These are phyloP conservation scores for Ceraclea dissimilis DNA, from an alignment of 2,888 invertebrate species.

Conservation along the genomic window DNA sequence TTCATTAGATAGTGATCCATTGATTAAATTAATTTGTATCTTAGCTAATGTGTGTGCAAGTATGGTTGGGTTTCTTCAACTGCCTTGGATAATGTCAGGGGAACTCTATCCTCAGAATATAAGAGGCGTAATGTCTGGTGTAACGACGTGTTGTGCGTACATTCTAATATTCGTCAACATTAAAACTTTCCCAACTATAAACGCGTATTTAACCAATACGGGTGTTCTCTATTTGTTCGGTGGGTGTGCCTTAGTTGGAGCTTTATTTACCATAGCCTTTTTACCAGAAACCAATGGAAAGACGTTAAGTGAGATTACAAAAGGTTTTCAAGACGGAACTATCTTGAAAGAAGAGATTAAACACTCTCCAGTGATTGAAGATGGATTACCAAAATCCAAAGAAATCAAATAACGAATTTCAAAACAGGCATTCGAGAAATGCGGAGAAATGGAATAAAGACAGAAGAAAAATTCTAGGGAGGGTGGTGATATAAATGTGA, in stretches of 20 bases:
- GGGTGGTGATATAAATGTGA: no score
- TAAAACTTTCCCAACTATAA: slow-evolving; percentile 61
- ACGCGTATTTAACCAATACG: slow-evolving; percentile 49
- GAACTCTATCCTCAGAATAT: slow-evolving; percentile 63
- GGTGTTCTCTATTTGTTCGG: slow-evolving; percentile 59
- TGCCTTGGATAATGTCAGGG: slow-evolving; percentile 70
- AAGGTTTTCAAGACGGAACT: slow-evolving; percentile 45
- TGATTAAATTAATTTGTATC: slow-evolving; percentile 51
- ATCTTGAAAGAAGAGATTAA: slow-evolving; percentile 37
- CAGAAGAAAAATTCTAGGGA: no score
- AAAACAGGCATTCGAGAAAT: no score
- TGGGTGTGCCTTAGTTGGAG: slow-evolving; percentile 51
- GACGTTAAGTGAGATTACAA: slow-evolving; percentile 60
- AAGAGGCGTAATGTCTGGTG: slow-evolving; percentile 60
- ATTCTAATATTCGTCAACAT: slow-evolving; percentile 62
- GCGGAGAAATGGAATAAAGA: no score
- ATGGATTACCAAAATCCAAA: no score
- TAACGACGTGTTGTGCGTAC: slow-evolving; percentile 63
- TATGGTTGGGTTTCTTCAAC: slow-evolving; percentile 65
- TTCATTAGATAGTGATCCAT: slow-evolving; percentile 46
- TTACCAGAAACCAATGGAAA: slow-evolving; percentile 66
- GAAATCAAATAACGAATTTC: no score
- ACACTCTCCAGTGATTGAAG: slow-evolving; percentile 26
- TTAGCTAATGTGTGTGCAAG: slow-evolving; percentile 62
- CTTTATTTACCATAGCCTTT: slow-evolving; percentile 52